Base-by-base conservation (phyloP, 2,797 vertebrate species). In the Halcyon chelicuti region DNA sequence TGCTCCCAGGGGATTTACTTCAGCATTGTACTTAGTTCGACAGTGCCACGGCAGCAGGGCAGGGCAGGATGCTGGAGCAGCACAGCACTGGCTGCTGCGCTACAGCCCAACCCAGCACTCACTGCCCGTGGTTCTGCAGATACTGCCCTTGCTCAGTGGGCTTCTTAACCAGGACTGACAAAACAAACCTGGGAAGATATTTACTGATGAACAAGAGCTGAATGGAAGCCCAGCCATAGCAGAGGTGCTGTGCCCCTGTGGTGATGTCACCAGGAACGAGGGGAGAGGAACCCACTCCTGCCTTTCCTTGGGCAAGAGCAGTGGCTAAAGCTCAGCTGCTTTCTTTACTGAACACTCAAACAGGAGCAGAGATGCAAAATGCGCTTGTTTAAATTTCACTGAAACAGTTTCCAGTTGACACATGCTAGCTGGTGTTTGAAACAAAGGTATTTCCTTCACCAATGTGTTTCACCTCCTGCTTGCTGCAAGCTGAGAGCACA, bases 61-160 rank as follows among this genome's bases (percentile, higher is more conserved):
- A 31, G 42, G 9, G 12, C 37, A 29, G 25, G 39, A 29, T 18
- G n/a, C 55, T 9, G 40, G 25, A 39, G 61, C 40, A 15, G 35
- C 21, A 1, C 0, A 3, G 26, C 40, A 19, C 31, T 13, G 20
- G 35, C 44, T 57, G 14, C 37, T 7, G 25, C 31, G 40, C 58
- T 28, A 22, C 22, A 61, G n/a, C 26, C 33, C 14, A 14, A 47
- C 35, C 12, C 16, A 49, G n/a, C 15, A 7, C 46, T 22, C 23
- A 14, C 28, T 0, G 3, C 29, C 1, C 2, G 5, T 7, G 7
- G 22, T n/a, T 29, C 55, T 52, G 71, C 42, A 60, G 66, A 21
- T 7, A 3, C 46, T 60, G 28, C 55, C 18, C 44, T 54, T 29
- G 39, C n/a, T 74, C 44, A 20, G 44, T 4, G 52, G 23, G 14